phyloP scores from a whole-genome alignment of 1,140 invertebrate genomes.

The Sminthurides bifidus region DNA sequence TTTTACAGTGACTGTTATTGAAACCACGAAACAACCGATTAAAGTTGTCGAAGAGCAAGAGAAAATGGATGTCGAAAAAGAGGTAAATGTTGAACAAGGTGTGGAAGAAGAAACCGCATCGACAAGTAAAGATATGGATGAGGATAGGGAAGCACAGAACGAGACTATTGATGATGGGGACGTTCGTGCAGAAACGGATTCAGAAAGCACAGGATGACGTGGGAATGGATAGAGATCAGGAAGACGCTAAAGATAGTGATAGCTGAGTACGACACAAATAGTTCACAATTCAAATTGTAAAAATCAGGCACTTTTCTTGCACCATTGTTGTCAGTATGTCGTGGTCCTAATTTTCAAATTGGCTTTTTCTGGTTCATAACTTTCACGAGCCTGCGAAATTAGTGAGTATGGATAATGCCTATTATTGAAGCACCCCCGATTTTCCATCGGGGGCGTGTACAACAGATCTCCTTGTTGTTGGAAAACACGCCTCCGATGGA shows the following conservation, averaged over 20 bases:
- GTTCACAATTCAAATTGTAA: slow-evolving; percentile 31
- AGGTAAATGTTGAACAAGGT: background rate
- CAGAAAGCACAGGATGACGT: background rate
- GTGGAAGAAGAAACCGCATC: background rate
- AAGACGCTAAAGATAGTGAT: slow-evolving; percentile 14
- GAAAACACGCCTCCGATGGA: too few species aligned
- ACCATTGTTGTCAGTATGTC: too few species aligned
- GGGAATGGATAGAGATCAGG: background rate
- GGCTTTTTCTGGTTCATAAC: too few species aligned
- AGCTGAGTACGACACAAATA: slow-evolving; percentile 30
- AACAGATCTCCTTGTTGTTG: too few species aligned
- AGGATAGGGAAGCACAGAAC: slow-evolving; percentile 8
- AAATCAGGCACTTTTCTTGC: slow-evolving; percentile 39
- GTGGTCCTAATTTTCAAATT: too few species aligned
- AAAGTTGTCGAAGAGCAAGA: background rate
- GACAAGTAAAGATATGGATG: background rate
- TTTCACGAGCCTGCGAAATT: too few species aligned
- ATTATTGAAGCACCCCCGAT: too few species aligned
- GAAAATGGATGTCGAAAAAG: background rate
- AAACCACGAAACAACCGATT: slow-evolving; percentile 27
- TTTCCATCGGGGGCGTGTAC: too few species aligned
- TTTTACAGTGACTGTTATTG: slow-evolving; percentile 29
- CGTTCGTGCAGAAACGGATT: background rate
- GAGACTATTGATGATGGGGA: slow-evolving; percentile 3
- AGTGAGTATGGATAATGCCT: too few species aligned